Conservation (phyloP, 2,113 vertebrate species). For the Megaceryle torquata region DNA sequence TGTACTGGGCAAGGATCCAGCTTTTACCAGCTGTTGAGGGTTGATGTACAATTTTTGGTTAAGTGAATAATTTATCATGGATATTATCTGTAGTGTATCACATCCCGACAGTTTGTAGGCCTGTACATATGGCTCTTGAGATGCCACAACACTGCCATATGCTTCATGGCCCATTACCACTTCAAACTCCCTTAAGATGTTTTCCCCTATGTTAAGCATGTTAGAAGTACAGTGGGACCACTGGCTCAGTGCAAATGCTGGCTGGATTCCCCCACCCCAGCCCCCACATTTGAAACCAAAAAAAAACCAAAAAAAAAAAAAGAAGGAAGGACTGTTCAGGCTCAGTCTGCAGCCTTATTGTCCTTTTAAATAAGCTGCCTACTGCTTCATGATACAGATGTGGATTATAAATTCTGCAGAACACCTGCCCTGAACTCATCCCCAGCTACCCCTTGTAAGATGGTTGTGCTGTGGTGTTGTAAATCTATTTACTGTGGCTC, state of each 20-base stretch:
- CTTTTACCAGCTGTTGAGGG: conserved; percentile 72
- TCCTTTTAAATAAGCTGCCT: background rate
- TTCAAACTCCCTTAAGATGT: conserved; percentile 60
- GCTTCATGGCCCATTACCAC: conserved; percentile 73
- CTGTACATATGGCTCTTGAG: conserved; percentile 70
- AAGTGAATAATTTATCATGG: conserved; percentile 77
- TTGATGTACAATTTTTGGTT: conserved; percentile 76
- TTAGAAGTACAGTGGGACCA: conserved; percentile 18
- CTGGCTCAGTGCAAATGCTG: background rate
- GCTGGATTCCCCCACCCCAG: background rate
- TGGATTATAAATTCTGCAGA: background rate
- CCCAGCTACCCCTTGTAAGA: background rate
- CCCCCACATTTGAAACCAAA: background rate
- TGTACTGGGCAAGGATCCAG: conserved; percentile 71
- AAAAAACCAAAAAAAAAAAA: background rate
- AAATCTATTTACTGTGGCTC: background rate
- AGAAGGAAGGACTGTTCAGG: background rate
- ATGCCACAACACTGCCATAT: conserved; percentile 72
- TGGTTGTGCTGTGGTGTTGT: background rate
- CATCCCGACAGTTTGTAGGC: conserved; percentile 67
- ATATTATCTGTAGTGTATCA: conserved; percentile 72
- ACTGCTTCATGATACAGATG: background rate
- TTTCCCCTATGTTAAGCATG: conserved; percentile 29
- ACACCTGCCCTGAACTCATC: conserved; percentile 18
- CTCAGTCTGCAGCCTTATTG: background rate